Conservation (phyloP, 1,140 invertebrate genomes). For the Stegodyphus dumicola region DNA sequence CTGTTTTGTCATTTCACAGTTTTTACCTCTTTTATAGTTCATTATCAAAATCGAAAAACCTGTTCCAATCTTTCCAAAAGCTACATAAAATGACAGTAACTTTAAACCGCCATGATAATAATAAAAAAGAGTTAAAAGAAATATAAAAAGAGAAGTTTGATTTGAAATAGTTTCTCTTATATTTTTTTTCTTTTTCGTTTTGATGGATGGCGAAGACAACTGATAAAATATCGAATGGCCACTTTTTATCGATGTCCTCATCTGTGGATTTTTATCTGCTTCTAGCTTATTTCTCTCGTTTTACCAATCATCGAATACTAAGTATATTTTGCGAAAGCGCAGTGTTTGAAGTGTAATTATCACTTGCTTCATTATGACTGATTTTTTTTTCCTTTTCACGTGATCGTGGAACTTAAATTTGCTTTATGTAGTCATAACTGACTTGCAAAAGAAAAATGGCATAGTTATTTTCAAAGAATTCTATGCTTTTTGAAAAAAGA, state of each 20-base stretch:
- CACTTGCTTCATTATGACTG: too few species aligned
- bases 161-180: constrained; percentile 1
- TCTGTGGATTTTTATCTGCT: neutral
- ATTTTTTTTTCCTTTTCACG: too few species aligned
- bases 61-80: constrained; percentile 6
- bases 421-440: too few species aligned
- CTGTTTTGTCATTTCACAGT: neutral
- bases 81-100: constrained; percentile 7
- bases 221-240: constrained; percentile 46
- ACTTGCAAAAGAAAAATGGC: too few species aligned
- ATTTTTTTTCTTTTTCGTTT: neutral
- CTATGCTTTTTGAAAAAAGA: too few species aligned
- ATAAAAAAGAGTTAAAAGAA: neutral
- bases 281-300: too few species aligned
- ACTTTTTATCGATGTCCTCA: constrained; percentile 34
- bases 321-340: too few species aligned
- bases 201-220: constrained; percentile 33
- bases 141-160: neutral
- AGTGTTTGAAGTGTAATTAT: too few species aligned
- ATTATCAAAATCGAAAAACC: constrained; percentile 9
- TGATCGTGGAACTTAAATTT: too few species aligned
- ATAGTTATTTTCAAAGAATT: too few species aligned
- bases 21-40: constrained; percentile 1
- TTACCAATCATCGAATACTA: too few species aligned
- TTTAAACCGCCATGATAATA: constrained; percentile 1